Base-by-base conservation (phyloP, 2,797 vertebrate species). In the Myotis vivesi region DNA sequence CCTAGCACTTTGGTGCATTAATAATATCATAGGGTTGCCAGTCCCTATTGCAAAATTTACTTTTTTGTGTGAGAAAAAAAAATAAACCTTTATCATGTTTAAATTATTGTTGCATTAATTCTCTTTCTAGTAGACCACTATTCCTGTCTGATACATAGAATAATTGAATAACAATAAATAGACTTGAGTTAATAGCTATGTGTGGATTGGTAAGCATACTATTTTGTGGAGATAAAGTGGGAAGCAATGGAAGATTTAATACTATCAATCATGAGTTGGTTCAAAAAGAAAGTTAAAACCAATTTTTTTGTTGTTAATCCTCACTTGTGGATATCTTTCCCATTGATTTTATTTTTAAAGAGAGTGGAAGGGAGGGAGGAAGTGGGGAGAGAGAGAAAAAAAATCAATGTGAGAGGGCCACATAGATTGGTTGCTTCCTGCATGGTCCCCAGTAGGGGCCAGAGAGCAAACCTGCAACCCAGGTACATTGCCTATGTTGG, bases 81-180 rank as follows among this genome's bases (percentile, higher is more conserved):
- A 66, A 77, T 62, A 91, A 87, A 36, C 23, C 15, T 94, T 9
- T 69, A 3, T 49, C 9, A 55, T 77, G 5, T 89, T 91, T 77
- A 64, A 76, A 12, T 64, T 55, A 44, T 20, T 77, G 1, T 87
- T 53, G 1, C 72, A n/a, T 59, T 89, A 51, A 13, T 86, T 66
- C 22, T 77, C 28, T 91, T 94, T 86, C 53, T 89, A 89, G 62
- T 41, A 76, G 30, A 76, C 57, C 46, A n/a, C 33, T 72, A 85
- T 90, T 92, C 49, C n/a, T 87, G 8, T 90, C 17, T 90, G 62
- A 53, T 85, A 62, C 23, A 36, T 10, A 80, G 46, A 94, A 10
- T 5, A 41, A 20, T 88, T 95, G 55, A 89, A 82, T 89, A 81
- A 36, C 81, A 79, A 92, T 79, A 69, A 90, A 77, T 84, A 94